Evolutionary conservation across 1,140 invertebrate species (phyloP).

Genomic region (Neodiprion lecontei): DNA sequence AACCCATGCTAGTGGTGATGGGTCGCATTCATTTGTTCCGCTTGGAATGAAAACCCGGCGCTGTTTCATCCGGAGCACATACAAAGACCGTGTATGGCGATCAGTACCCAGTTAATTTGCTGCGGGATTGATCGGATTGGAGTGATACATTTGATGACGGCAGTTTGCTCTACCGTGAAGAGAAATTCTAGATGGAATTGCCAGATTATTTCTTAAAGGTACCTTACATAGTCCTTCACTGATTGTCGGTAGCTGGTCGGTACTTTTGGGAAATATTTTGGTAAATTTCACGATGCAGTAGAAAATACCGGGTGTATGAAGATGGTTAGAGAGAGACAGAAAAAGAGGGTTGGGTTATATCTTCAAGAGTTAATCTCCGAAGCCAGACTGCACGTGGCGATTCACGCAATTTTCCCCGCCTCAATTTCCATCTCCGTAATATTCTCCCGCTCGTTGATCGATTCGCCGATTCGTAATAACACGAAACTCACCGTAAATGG

Average conservation of each 20-base stretch:
- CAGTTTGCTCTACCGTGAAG: no score
- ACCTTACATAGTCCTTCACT: no score
- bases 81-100: no score
- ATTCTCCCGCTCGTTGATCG: constrained; percentile 44
- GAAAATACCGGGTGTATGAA: no score
- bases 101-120: no score
- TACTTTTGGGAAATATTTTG: no score
- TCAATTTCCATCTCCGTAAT: constrained; percentile 36
- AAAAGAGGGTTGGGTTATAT: constrained; percentile 34
- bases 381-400: constrained; percentile 30
- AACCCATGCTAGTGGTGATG: not conserved
- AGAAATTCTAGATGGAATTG: no score
- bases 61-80: not conserved
- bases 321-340: constrained; percentile 4
- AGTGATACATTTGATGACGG: no score
- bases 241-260: no score
- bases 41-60: not conserved
- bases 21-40: not conserved
- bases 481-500: constrained; percentile 45
- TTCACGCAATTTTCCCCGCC: constrained; percentile 22
- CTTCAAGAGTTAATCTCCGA: constrained; percentile 52
- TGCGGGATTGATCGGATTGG: no score
- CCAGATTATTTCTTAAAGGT: no score
- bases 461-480: constrained; percentile 52
- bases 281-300: no score